Conservation (phyloP, 1,140 invertebrate genomes). For the Cherax quadricarinatus region DNA sequence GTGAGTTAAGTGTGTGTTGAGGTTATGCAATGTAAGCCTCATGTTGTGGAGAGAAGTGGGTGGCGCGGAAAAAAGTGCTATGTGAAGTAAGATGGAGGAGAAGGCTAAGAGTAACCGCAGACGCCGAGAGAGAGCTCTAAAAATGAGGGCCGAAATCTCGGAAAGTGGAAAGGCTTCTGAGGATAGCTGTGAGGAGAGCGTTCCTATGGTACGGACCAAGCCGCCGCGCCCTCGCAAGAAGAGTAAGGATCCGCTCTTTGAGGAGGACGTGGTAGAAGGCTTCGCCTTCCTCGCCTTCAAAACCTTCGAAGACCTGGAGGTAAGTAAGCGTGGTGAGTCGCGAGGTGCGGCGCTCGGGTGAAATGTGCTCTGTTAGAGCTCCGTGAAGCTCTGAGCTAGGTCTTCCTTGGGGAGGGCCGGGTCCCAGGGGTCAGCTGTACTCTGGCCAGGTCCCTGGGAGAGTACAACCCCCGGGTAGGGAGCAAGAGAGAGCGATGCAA, state of each 20-base stretch:
- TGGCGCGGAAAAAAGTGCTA: constrained; percentile 62
- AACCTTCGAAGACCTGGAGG: constrained; percentile 69
- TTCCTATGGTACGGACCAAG: constrained; percentile 58
- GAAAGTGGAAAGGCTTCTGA: constrained; percentile 61
- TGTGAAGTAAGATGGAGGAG: constrained; percentile 67
- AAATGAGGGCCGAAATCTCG: constrained; percentile 69
- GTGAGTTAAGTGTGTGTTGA: constrained; percentile 63
- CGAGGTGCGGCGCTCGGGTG: not conserved
- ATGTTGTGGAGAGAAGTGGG: constrained; percentile 67
- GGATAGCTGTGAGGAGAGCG: constrained; percentile 65
- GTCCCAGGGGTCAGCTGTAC: not conserved
- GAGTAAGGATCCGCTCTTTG: constrained; percentile 64
- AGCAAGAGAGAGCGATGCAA: constrained; percentile 43
- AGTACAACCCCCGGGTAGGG: not conserved
- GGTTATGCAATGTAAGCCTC: constrained; percentile 57
- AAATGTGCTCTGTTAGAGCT: not conserved
- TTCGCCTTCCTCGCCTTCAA: constrained; percentile 71
- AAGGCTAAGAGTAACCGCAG: constrained; percentile 68
- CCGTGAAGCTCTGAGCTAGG: not conserved
- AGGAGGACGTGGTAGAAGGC: constrained; percentile 71
- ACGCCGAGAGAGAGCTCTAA: constrained; percentile 68
- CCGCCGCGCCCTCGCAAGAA: constrained; percentile 66
- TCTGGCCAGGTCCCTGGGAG: constrained; percentile 21
- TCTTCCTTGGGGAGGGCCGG: not conserved
- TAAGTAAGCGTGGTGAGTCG: constrained; percentile 35